Percentiles rank a stretch among this genome's conserved stretches.
These are phyloP conservation scores for Choristoneura rosaceana DNA, from an alignment of 2,888 invertebrate genomes.

Conservation along the genomic window DNA sequence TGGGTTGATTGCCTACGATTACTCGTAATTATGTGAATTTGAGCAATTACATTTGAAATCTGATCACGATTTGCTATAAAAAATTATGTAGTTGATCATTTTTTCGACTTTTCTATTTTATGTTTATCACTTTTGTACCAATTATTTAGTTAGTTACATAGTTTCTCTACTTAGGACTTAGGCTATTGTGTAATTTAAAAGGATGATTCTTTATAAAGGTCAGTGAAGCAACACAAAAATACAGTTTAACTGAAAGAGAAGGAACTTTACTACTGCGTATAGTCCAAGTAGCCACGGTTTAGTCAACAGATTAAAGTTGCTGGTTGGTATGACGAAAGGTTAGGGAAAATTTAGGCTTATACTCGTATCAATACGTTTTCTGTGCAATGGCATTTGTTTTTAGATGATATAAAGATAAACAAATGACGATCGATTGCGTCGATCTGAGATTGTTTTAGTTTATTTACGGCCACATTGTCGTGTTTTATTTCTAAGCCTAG, in stretches of 20 bases:
- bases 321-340: background rate
- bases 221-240: background rate
- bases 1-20: constrained; percentile 3
- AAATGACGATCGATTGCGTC: background rate
- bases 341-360: background rate
- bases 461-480: too few species aligned
- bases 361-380: too few species aligned
- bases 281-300: background rate
- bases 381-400: background rate
- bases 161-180: background rate
- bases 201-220: background rate
- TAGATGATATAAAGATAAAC: background rate
- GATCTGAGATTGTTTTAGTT: background rate
- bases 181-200: background rate
- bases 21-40: constrained; percentile 11
- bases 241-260: background rate
- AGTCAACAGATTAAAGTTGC: background rate
- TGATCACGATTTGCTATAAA: constrained; percentile 1
- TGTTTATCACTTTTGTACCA: background rate
- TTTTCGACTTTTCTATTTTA: background rate
- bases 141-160: background rate
- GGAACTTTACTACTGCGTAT: background rate
- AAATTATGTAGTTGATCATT: background rate
- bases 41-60: background rate
- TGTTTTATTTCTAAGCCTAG: constrained; percentile 7